phyloP scores from a whole-genome alignment of 2,888 invertebrate genomes.

The Drosophila siamana region DNA sequence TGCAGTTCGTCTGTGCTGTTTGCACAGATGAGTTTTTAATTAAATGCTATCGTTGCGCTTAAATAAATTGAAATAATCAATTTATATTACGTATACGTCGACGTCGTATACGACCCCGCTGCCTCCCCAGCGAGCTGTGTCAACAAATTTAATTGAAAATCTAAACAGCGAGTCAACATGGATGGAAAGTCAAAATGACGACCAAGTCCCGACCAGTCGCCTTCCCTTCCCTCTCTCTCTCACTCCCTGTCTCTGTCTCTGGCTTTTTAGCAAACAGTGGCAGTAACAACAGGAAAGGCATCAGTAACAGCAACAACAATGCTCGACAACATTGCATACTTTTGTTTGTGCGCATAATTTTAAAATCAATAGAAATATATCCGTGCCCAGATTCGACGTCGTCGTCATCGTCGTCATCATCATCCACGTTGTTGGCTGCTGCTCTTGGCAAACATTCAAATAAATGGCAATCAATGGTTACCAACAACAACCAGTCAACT shows the following conservation, averaged over 20 bases:
- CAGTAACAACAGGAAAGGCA: constrained; percentile 36
- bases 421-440: constrained; percentile 2
- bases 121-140: constrained; percentile 45
- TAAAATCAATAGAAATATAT: constrained; percentile 85
- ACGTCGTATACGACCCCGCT: too few relatives aligned
- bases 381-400: constrained; percentile 59
- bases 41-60: constrained; percentile 79
- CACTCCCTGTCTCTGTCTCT: constrained; percentile 11
- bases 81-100: constrained; percentile 76
- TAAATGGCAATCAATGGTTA: constrained; percentile 68
- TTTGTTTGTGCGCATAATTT: constrained; percentile 85
- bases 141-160: constrained; percentile 83
- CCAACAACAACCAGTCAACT: constrained; percentile 51
- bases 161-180: constrained; percentile 79
- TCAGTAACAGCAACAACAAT: constrained; percentile 19
- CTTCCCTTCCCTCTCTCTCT: background rate
- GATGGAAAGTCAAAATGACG: constrained; percentile 62
- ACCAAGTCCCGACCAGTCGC: constrained; percentile 35
- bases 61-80: constrained; percentile 79
- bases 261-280: constrained; percentile 52
- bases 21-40: constrained; percentile 79
- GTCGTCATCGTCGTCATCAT: constrained; percentile 23
- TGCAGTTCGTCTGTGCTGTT: constrained; percentile 41
- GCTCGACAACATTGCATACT: constrained; percentile 59
- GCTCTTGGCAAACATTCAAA: constrained; percentile 72